These are phyloP conservation scores for Physeter macrocephalus DNA, from an alignment of 2,113 vertebrate genomes.

Conservation along the genomic window DNA sequence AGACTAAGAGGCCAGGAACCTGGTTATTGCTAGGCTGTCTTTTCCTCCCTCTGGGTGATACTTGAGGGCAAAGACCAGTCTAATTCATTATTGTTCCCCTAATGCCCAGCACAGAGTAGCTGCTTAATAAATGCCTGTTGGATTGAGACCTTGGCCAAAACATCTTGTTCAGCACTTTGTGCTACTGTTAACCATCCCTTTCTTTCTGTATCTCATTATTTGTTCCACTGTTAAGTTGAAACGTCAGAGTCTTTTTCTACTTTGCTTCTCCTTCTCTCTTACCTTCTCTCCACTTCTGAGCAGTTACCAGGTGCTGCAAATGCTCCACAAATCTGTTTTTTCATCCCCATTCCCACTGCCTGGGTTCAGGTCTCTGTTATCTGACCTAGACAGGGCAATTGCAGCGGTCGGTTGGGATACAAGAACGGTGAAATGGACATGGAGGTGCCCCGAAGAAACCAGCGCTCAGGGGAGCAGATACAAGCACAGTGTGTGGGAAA, in stretches of 20 bases:
- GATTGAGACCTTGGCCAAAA: not conserved
- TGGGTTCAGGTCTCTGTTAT: not conserved
- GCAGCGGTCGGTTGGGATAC: not conserved
- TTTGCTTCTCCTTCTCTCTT: not conserved
- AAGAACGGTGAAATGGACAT: not conserved
- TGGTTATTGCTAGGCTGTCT: not conserved
- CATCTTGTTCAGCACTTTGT: not conserved
- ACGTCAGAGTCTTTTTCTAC: not conserved
- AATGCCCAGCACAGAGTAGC: not conserved
- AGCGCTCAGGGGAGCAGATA: not conserved
- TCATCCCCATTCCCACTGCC: not conserved
- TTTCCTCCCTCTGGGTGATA: not conserved
- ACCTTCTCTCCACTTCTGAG: not conserved
- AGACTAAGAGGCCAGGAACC: not conserved
- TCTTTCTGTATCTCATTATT: not conserved
- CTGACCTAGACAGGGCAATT: not conserved
- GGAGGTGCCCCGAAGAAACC: not conserved
- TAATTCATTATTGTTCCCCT: not conserved
- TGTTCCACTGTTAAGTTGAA: not conserved
- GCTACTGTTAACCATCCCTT: not conserved
- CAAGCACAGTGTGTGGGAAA: accelerated
- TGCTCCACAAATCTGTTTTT: not conserved
- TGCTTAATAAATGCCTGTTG: not conserved
- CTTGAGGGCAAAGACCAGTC: not conserved
- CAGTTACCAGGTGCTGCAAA: not conserved